A percentile compares a stretch with the other conserved stretches of the same genome.
Evolutionary conservation across 1,140 invertebrate genomes (phyloP).

Genomic region (Pseudomyrmex dendroicus): DNA sequence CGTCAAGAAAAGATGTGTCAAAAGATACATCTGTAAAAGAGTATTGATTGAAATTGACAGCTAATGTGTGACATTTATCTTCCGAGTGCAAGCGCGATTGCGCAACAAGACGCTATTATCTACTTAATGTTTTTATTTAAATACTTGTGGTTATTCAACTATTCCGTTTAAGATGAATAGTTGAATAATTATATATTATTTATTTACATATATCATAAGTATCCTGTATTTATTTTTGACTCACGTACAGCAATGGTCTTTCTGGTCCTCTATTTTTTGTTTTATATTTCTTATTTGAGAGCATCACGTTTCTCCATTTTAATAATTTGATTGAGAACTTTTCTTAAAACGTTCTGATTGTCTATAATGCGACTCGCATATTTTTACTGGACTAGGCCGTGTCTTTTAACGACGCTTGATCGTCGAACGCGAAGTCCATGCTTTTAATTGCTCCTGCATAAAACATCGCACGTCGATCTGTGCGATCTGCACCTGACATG

Average conservation of each 20-base stretch:
- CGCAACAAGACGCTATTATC: not conserved
- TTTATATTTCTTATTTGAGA: too few relatives aligned
- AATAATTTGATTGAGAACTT: too few relatives aligned
- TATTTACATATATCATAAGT: too few relatives aligned
- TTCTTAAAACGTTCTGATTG: too few relatives aligned
- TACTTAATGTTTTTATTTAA: not conserved
- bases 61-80: not conserved
- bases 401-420: not conserved
- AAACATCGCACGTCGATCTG: constrained; percentile 7
- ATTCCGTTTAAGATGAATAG: not conserved
- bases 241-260: too few relatives aligned
- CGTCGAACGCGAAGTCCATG: not conserved
- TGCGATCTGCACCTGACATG: not conserved
- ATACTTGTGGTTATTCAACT: not conserved
- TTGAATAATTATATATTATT: too few relatives aligned
- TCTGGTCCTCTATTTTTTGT: too few relatives aligned
- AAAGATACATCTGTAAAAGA: not conserved
- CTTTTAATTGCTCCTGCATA: constrained; percentile 40
- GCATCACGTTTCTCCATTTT: too few relatives aligned
- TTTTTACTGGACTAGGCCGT: not conserved
- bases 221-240: too few relatives aligned
- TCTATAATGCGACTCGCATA: not conserved
- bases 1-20: constrained; percentile 14
- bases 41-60: constrained; percentile 13
- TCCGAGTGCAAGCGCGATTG: not conserved